A percentile compares a stretch with the other conserved stretches of the same genome.
Conservation (phyloP, 2,113 vertebrate species). For the Ceyx melanurus region DNA sequence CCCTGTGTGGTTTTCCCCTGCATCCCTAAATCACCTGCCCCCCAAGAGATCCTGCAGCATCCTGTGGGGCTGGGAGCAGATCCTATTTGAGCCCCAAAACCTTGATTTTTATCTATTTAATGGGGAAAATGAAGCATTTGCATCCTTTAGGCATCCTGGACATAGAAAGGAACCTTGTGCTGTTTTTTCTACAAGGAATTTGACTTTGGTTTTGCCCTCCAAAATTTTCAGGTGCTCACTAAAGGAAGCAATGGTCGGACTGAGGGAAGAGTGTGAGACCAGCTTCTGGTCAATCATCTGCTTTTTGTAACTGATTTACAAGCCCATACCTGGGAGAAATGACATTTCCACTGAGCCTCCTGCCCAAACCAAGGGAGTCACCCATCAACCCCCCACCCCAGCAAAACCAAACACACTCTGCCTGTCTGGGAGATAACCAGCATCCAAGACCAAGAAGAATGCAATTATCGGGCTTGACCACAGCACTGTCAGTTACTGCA, state of each 20-base stretch:
- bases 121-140: accelerated
- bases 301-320: background rate
- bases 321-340: background rate
- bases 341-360: background rate
- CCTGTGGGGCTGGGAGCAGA: accelerated
- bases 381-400: background rate
- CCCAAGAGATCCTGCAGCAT: background rate
- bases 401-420: background rate
- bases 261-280: accelerated
- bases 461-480: accelerated
- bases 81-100: background rate
- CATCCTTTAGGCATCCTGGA: background rate
- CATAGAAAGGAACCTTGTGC: background rate
- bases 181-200: background rate
- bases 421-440: background rate
- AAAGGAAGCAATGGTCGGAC: accelerated
- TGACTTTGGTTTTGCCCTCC: background rate
- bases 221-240: background rate
- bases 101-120: background rate
- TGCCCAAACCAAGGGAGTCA: background rate
- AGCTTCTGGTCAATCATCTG: background rate
- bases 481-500: accelerated
- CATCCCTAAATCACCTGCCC: background rate
- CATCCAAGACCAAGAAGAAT: background rate
- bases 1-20: background rate